Evolutionary conservation across 2,113 vertebrate genomes (phyloP).

Genomic region (Erythrocebus patas): DNA sequence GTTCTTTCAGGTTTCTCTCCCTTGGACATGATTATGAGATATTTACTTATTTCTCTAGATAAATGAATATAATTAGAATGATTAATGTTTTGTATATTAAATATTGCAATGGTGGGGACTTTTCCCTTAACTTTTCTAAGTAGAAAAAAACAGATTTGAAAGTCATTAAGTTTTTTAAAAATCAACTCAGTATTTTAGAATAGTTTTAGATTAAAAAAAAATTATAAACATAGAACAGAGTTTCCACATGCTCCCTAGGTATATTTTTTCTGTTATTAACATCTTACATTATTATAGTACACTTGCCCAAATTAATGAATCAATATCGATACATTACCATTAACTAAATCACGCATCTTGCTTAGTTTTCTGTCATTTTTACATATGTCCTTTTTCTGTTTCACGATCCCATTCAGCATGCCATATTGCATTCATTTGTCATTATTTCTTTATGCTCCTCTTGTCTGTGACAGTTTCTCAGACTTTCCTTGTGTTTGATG

Average conservation of each 20-base stretch:
- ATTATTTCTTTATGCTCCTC: neutral
- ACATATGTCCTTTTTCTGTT: neutral
- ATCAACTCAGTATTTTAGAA: neutral
- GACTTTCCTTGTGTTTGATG: neutral
- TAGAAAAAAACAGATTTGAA: neutral
- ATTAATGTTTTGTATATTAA: slow-evolving; percentile 13
- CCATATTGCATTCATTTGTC: neutral
- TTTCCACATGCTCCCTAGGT: neutral
- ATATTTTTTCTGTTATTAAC: neutral
- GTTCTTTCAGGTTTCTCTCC: neutral
- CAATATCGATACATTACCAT: neutral
- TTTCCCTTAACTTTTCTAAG: neutral
- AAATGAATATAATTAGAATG: slow-evolving; percentile 41
- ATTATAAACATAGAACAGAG: neutral
- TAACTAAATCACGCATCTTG: neutral
- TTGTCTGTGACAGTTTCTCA: neutral
- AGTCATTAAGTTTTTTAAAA: neutral
- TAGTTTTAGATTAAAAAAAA: neutral
- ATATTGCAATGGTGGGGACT: neutral
- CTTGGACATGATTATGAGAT: neutral
- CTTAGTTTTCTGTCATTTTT: neutral
- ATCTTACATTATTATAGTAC: neutral
- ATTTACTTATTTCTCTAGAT: slow-evolving; percentile 13
- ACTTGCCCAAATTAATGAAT: neutral
- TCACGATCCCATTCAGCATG: neutral